Conservation (phyloP, 2,888 invertebrate species). For the Brassicogethes aeneus region DNA sequence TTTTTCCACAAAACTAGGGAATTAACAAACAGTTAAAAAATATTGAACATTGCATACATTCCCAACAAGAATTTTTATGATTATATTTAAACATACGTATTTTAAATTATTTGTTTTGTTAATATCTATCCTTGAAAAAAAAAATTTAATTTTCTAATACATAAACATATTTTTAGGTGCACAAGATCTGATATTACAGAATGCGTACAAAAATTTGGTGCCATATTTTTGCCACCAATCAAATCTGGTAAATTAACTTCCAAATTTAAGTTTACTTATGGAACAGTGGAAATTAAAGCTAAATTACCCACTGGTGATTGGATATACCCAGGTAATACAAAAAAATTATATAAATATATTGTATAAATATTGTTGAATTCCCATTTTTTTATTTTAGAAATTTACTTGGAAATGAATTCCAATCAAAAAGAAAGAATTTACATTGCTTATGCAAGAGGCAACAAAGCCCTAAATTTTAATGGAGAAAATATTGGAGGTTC, state of each 20-base stretch:
- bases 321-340: constrained; percentile 47
- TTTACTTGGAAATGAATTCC: constrained; percentile 22
- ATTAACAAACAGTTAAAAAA: no score
- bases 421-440: constrained; percentile 23
- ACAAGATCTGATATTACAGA: constrained; percentile 11
- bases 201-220: background rate
- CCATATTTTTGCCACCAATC: constrained; percentile 35
- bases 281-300: constrained; percentile 44
- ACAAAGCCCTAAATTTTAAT: constrained; percentile 31
- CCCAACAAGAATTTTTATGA: no score
- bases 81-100: no score
- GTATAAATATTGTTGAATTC: no score
- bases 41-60: no score
- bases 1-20: no score
- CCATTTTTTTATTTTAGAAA: no score
- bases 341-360: no score
- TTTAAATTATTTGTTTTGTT: no score
- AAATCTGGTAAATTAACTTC: constrained; percentile 43
- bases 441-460: constrained; percentile 36
- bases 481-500: constrained; percentile 38
- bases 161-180: constrained; percentile 18
- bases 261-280: constrained; percentile 41
- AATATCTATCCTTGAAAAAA: no score
- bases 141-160: no score
- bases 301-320: constrained; percentile 48